Evolutionary conservation across 2,888 invertebrate genomes (phyloP), one percentile per base, ranked within the genome.

Genomic region (Thymelicus acteon): DNA sequence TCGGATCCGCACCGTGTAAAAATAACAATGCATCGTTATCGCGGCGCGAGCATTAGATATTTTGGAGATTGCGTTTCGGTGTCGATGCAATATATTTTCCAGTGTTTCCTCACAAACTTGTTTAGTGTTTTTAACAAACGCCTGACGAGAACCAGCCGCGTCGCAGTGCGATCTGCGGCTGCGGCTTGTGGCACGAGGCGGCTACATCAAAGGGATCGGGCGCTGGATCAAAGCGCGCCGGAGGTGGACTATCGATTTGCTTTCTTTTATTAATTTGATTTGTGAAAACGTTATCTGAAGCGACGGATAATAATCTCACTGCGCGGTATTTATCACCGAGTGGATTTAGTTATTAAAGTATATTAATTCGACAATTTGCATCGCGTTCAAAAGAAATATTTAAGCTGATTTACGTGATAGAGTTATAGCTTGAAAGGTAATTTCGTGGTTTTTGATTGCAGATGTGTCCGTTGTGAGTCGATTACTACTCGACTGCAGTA

Each of bases 141-240:
- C 57, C 63, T 79, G 86, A 90, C 89, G 85, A 80, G 83, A 88
- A 85, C 82, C 89, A 88, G 88, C 80, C 75, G 79, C 78, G 19
- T n/a, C 44, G 8, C 44, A 5, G 44, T 12, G 44, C 44, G 8
- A 12, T 10, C 8, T 10, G 10, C 44, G 44, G 44, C 40, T 40
- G 49, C 49, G 49, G 49, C 4, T 15, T 12, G 24, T 10, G 13
- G 52, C 4, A 6, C 13, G 57, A 31, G 69, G 73, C 77, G 80
- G 82, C 79, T 52, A 82, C 78, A 82, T 86, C 84, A 86, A 86
- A 86, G 82, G 69, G 74, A 57, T 24, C 83, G 78, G 82, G 82
- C 78, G 85, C 77, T 76, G 76, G 82, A 87, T 91, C 88, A 90
- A 89, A 91, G 73, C 75, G 78, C 79, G 80, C 80, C 79, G 80